Percentiles rank a stretch among this genome's conserved stretches.
Conservation (phyloP, 2,888 invertebrate species). For the Onthophagus sagittarius region DNA sequence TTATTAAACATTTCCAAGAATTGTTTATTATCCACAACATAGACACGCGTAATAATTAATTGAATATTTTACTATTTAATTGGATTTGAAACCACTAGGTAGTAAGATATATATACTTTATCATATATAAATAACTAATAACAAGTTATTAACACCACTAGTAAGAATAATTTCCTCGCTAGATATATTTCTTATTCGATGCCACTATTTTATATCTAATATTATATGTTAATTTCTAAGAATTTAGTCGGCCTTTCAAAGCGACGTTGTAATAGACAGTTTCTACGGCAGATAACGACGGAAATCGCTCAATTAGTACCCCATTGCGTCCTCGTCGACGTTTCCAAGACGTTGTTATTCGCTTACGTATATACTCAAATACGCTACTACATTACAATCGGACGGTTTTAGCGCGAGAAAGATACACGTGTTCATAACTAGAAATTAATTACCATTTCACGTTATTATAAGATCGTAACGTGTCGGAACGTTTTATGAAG, state of each 20-base stretch:
- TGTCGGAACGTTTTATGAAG: conserved; percentile 32
- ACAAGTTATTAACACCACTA: no score
- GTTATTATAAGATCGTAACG: conserved; percentile 32
- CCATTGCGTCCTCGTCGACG: neutral
- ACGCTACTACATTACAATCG: neutral
- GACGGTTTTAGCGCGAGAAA: neutral
- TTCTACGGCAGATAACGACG: neutral
- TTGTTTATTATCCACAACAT: no score
- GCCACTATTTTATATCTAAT: neutral
- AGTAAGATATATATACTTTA: no score
- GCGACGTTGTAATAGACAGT: neutral
- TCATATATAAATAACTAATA: no score
- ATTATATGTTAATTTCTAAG: neutral
- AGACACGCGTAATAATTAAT: no score
- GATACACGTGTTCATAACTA: conserved; percentile 24
- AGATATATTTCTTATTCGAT: no score
- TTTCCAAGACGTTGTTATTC: neutral
- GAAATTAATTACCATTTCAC: conserved; percentile 34
- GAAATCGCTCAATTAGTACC: neutral
- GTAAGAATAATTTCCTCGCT: no score
- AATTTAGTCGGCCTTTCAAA: neutral
- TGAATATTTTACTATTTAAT: no score
- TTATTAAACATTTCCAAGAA: no score
- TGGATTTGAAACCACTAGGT: no score
- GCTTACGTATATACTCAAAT: neutral